Percentiles rank a stretch among this genome's conserved stretches.
Evolutionary conservation across 2,888 invertebrate species (phyloP).

Genomic region (Chrysomela aeneicollis): DNA sequence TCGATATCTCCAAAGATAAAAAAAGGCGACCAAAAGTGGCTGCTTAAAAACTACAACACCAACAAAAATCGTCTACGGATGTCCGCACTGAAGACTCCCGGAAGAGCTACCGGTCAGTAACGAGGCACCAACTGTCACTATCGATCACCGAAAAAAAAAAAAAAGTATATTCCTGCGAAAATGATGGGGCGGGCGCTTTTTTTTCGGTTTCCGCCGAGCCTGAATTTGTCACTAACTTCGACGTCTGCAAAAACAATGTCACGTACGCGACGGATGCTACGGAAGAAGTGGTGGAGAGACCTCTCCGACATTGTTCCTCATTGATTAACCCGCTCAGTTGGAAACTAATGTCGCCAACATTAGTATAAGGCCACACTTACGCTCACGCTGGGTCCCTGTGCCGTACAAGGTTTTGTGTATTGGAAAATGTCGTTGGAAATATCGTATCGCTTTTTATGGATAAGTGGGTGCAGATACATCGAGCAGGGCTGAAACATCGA

Average conservation of each 20-base stretch:
- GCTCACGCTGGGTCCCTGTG: slow-evolving; percentile 7
- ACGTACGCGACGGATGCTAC: slow-evolving; percentile 43
- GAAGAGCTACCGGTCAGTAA: neutral
- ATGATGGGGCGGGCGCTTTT: neutral
- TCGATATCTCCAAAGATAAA: too few relatives aligned
- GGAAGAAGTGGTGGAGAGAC: slow-evolving; percentile 48
- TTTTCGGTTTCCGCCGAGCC: neutral
- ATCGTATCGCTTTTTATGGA: slow-evolving; percentile 1
- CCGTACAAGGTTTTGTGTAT: slow-evolving; percentile 27
- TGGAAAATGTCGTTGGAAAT: neutral
- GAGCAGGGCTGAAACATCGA: neutral
- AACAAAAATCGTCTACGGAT: too few relatives aligned
- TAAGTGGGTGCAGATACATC: neutral
- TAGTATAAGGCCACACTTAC: slow-evolving; percentile 55
- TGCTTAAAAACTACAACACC: too few relatives aligned
- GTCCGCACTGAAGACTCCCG: neutral
- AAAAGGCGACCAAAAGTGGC: too few relatives aligned
- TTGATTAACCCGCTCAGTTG: slow-evolving; percentile 57
- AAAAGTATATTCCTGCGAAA: neutral
- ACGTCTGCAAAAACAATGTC: slow-evolving; percentile 34
- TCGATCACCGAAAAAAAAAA: neutral
- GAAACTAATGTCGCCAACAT: slow-evolving; percentile 58
- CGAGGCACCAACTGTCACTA: neutral
- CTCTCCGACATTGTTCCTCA: slow-evolving; percentile 52
- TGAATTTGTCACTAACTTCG: slow-evolving; percentile 6